Percentiles rank a stretch among this genome's conserved stretches.
phyloP scores from a whole-genome alignment of 2,888 invertebrate species.

The Lasioglossum zephyrum region DNA sequence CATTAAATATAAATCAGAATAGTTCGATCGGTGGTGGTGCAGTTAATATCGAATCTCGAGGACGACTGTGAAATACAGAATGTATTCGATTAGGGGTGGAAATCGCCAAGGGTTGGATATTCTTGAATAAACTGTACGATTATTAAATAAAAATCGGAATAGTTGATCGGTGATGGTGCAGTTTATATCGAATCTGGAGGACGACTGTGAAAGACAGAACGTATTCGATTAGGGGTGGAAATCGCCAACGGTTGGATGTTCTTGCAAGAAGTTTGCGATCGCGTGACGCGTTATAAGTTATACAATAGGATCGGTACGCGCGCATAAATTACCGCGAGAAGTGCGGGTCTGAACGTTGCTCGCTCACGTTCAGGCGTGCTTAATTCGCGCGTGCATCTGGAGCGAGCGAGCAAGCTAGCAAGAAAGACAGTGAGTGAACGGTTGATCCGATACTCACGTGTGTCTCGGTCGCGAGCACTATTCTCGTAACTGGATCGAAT shows the following conservation, averaged over 20 bases:
- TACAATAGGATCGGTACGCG: constrained; percentile 20
- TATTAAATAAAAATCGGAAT: background rate
- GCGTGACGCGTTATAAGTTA: constrained; percentile 31
- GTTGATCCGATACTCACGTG: constrained; percentile 50
- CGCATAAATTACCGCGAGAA: constrained; percentile 36
- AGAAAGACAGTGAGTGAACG: background rate
- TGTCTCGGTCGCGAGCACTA: constrained; percentile 41
- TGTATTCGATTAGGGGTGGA: background rate
- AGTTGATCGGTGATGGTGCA: background rate
- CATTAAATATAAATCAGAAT: background rate
- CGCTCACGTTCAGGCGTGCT: background rate
- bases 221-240: background rate
- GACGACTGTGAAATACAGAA: too few relatives aligned
- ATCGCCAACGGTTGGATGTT: background rate
- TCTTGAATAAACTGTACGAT: background rate
- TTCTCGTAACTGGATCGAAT: constrained; percentile 42
- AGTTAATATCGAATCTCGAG: too few relatives aligned
- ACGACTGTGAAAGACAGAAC: background rate
- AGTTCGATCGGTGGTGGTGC: too few relatives aligned
- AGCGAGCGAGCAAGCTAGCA: background rate
- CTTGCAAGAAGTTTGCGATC: background rate
- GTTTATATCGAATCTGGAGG: background rate
- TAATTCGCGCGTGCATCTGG: constrained; percentile 4
- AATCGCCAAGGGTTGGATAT: background rate
- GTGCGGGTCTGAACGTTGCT: constrained; percentile 2